phyloP scores from a whole-genome alignment of 2,113 vertebrate genomes.

The Columba livia region DNA sequence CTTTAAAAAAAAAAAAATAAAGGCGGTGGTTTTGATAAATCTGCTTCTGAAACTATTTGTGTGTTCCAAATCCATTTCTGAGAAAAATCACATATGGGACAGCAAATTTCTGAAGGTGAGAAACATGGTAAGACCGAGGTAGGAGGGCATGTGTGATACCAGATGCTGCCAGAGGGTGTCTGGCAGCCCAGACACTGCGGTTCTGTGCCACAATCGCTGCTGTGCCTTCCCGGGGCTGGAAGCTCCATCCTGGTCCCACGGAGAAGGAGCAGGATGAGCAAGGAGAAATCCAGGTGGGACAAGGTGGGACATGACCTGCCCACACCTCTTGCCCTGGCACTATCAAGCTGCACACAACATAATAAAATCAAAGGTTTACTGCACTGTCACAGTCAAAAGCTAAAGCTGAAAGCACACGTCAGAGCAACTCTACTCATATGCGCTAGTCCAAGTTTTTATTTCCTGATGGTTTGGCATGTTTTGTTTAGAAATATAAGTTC shows the following conservation, averaged over 20 bases:
- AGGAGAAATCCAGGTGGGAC: neutral
- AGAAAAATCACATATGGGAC: neutral
- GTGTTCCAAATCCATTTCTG: neutral
- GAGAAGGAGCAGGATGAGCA: neutral
- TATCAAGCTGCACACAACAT: neutral
- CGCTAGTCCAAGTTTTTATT: neutral
- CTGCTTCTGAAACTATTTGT: neutral
- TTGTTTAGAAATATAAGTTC: neutral
- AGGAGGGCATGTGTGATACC: accelerated
- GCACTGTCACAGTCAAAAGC: neutral
- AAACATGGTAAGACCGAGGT: accelerated
- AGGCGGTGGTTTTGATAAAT: neutral
- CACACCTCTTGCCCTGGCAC: neutral
- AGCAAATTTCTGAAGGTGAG: neutral
- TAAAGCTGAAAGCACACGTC: neutral
- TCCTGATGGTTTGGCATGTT: neutral
- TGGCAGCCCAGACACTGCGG: too few species aligned
- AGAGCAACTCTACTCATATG: neutral
- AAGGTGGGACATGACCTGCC: accelerated
- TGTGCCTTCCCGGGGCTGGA: neutral
- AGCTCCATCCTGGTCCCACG: accelerated
- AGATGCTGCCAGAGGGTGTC: neutral
- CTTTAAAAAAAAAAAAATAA: neutral
- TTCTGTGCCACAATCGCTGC: neutral
- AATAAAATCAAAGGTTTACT: neutral